Evolutionary conservation across 2,797 vertebrate species (phyloP), one percentile per base, ranked within the genome.

Genomic region (Centropyge bicolor): DNA sequence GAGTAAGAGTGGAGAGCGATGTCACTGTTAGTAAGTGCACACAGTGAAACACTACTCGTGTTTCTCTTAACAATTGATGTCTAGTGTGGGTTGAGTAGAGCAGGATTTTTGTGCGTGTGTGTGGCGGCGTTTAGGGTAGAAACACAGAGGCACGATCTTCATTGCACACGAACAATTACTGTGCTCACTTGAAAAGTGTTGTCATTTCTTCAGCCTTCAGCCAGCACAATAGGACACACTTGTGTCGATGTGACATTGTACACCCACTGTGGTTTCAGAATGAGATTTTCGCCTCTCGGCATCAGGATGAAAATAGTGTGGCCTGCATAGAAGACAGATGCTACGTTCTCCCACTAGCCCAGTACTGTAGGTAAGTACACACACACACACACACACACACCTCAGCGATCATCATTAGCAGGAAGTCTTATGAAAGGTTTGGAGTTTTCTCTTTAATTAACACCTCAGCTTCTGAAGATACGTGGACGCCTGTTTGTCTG

Each of bases 321-420:
- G 98, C 98, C 91, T 99, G 98, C 93, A 99, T 99, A 22, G 98
- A 99, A 92, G 98, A 99, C 92, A 96, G 98, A 91, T 99, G 98
- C 95, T 99, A 99, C 0, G 98, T 99, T 84, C 96, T 99, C 94
- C 99, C 98, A 86, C 96, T 99, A 90, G 97, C 98, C 72, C 98
- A 99, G 96, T 99, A 99, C 96, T 99, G 98, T 96, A 98, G 98
- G 98, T 99, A 86, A 94, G 97, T 82, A 62, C 16, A 20, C 10
- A 31, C 35, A 43, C 66, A 63, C 69, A 51, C 56, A 59, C 27
- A 64, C 51, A 68, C 22, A 51, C 35, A 62, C 19, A 40, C 56
- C 27, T 46, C 35, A 31, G 38, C 11, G 0, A 8, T 52, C n/a
- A 16, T 69, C 35, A 19, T 76, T 56, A 35, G 56, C 10, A 45